Evolutionary conservation across 2,888 invertebrate genomes (phyloP), one percentile per base, ranked within the genome.

Genomic region (Apamea sordens): DNA sequence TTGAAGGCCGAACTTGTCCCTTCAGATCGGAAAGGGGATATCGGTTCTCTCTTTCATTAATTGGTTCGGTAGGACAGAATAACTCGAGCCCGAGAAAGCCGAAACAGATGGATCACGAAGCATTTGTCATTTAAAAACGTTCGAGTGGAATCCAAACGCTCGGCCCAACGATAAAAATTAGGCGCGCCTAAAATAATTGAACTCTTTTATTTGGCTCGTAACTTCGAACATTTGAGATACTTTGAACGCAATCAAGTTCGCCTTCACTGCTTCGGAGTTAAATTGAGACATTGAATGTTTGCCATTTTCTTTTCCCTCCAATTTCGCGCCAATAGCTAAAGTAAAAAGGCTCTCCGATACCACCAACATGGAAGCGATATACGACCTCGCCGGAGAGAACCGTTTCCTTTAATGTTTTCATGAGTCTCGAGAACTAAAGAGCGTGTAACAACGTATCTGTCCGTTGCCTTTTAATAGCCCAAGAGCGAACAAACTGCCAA

Each of bases 211-310:
- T 93, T 90, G 89, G 90, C 87, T 89, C 91, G 91, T 92, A 92
- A 93, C 91, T 90, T 86, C 76, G 82, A 89, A 89, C 89, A 88
- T 89, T 88, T 88, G 88, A 90, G 92, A 92, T 92, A 92, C 91
- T 93, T 92, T 90, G 93, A 93, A 93, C 91, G 93, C 92, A 94
- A 95, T 94, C 93, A 92, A 92, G 93, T 93, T 91, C 89, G 91
- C 91, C 91, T 90, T 88, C 88, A 90, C 86, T 89, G 88, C 87
- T 89, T 87, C 89, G 80, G 93, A 93, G 91, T 94, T 93, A 93
- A 95, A 96, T 96, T 96, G 95, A 96, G 96, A 95, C 95, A 94
- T 96, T 95, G 93, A 94, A 94, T 94, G 95, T 95, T 95, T 94
- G 93, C 93, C 94, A 93, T 95, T 96, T 95, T 94, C 94, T 94